phyloP scores from a whole-genome alignment of 2,797 vertebrate species.

The Lepilemur ruficaudatus region DNA sequence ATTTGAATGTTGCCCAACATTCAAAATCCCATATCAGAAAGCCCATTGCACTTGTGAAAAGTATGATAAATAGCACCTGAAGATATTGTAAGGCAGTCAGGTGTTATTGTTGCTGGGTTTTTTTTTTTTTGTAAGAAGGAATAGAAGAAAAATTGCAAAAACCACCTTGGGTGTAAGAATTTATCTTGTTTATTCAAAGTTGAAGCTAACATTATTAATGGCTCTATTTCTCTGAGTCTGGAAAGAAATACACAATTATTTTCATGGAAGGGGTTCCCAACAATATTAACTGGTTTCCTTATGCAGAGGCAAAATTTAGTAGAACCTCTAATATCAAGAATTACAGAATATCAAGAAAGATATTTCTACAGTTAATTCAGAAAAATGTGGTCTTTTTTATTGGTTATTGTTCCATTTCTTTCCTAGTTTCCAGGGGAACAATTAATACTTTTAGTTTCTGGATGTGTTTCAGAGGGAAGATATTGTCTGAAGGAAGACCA shows the following conservation, averaged over 20 bases:
- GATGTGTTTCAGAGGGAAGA: background rate
- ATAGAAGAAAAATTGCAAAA: background rate
- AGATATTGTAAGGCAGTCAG: background rate
- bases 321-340: background rate
- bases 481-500: background rate
- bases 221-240: conserved; percentile 4
- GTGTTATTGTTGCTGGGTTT: background rate
- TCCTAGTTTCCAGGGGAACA: background rate
- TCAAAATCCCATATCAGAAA: background rate
- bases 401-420: background rate
- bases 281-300: background rate
- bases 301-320: background rate
- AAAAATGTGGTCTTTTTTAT: background rate
- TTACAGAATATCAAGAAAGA: background rate
- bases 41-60: background rate
- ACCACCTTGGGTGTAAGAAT: background rate
- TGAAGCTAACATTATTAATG: background rate
- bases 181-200: background rate
- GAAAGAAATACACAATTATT: conserved; percentile 1
- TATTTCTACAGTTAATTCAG: conserved; percentile 20
- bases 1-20: background rate
- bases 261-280: background rate
- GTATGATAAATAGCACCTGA: background rate
- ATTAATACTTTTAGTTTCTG: background rate
- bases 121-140: background rate